These are phyloP conservation scores for Andrena marginata DNA, from an alignment of 2,888 invertebrate genomes.

Conservation along the genomic window DNA sequence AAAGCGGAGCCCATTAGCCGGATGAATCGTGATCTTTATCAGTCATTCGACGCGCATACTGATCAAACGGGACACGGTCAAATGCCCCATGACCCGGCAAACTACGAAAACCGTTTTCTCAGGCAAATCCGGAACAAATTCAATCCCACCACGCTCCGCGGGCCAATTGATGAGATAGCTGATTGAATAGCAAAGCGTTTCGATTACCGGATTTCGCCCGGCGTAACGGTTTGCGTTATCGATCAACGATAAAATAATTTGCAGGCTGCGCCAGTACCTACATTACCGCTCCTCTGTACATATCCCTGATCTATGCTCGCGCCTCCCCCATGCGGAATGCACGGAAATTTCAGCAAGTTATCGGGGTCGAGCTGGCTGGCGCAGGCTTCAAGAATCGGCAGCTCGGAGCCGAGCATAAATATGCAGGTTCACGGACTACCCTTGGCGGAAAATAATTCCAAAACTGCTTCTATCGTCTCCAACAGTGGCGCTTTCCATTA, in stretches of 20 bases:
- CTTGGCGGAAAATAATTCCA: slow-evolving; percentile 25
- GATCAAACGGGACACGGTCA: slow-evolving; percentile 16
- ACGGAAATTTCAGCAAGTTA: slow-evolving; percentile 20
- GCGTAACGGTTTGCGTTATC: slow-evolving; percentile 20
- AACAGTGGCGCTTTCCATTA: background rate
- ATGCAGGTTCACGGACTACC: slow-evolving; percentile 30
- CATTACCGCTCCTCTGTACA: background rate
- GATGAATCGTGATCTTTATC: slow-evolving; percentile 1
- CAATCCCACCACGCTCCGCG: slow-evolving; percentile 14
- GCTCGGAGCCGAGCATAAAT: slow-evolving; percentile 19
- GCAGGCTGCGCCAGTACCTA: background rate
- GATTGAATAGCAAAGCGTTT: slow-evolving; percentile 20
- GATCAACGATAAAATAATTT: slow-evolving; percentile 46
- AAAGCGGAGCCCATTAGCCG: background rate
- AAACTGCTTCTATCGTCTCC: background rate
- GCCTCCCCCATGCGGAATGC: background rate
- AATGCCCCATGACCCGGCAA: background rate
- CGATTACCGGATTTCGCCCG: slow-evolving; percentile 20
- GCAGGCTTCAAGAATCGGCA: slow-evolving; percentile 4
- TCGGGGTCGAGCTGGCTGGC: background rate
- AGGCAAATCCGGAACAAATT: slow-evolving; percentile 17
- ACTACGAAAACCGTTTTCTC: slow-evolving; percentile 17
- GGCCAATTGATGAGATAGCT: slow-evolving; percentile 28
- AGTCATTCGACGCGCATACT: background rate
- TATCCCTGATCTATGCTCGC: slow-evolving; percentile 1